Conservation (phyloP, 2,113 vertebrate genomes). For the Crypturellus undulatus region DNA sequence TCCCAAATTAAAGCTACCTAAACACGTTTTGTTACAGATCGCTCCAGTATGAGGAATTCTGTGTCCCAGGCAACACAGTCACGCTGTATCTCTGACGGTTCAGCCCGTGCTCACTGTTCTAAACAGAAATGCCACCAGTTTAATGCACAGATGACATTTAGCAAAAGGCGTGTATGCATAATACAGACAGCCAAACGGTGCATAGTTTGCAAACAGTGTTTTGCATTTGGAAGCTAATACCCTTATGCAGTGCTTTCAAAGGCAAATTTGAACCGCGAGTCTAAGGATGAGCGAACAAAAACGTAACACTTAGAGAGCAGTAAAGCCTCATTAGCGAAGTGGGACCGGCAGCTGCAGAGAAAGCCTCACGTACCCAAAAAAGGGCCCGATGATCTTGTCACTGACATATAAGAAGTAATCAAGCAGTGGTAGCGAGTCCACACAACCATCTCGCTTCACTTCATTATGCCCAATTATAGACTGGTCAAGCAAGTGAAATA, state of each 20-base stretch:
- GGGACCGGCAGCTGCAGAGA: not conserved
- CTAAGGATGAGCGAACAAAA: not conserved
- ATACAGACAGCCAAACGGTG: fast-evolving
- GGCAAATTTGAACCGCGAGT: not conserved
- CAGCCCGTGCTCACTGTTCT: not conserved
- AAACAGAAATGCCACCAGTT: not conserved
- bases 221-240: not conserved
- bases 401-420: not conserved
- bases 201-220: not conserved
- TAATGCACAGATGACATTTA: not conserved
- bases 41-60: slow-evolving; percentile 12
- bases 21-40: not conserved
- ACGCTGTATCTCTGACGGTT: not conserved
- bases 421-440: not conserved
- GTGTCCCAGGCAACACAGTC: slow-evolving; percentile 41
- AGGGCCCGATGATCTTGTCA: not conserved
- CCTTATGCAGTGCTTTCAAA: not conserved
- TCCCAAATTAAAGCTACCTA: slow-evolving; percentile 18
- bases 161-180: not conserved
- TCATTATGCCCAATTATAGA: slow-evolving; percentile 27
- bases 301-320: fast-evolving
- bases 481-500: not conserved
- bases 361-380: fast-evolving
- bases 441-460: not conserved
- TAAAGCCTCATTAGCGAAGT: not conserved